These are phyloP conservation scores for Xylocopa sonorina DNA, from an alignment of 1,140 invertebrate species.

Conservation along the genomic window DNA sequence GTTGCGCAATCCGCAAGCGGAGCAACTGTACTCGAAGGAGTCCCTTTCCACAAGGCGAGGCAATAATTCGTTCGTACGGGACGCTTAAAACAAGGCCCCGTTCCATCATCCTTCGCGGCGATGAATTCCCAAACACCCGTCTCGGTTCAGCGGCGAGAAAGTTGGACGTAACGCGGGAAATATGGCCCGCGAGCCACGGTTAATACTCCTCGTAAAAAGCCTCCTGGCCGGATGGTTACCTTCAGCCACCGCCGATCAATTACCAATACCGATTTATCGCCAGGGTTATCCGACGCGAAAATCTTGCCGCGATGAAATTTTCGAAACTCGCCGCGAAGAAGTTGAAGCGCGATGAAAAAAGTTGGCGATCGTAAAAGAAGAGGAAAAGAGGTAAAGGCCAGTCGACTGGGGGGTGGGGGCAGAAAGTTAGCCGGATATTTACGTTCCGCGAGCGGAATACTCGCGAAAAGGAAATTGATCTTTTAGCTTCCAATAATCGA, in stretches of 20 bases:
- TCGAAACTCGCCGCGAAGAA: not conserved
- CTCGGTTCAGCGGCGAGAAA: no score
- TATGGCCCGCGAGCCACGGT: no score
- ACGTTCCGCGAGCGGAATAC: not conserved
- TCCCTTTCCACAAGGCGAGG: no score
- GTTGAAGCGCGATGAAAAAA: not conserved
- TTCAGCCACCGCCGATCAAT: not conserved
- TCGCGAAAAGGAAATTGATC: not conserved
- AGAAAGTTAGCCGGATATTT: not conserved
- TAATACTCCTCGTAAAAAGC: not conserved
- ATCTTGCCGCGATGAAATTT: not conserved
- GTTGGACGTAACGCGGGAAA: no score
- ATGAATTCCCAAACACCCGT: no score
- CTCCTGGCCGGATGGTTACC: no score
- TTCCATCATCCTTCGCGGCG: no score
- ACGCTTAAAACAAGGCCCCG: no score
- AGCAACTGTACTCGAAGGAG: no score
- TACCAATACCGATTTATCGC: not conserved
- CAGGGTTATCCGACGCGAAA: not conserved
- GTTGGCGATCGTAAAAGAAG: not conserved
- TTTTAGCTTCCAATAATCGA: constrained; percentile 1
- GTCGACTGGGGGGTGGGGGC: not conserved
- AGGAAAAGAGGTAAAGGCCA: no score
- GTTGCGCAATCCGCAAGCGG: not conserved
- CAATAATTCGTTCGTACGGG: no score